Evolutionary conservation across 2,888 invertebrate genomes (phyloP).

Genomic region (Lomographa bimaculata): DNA sequence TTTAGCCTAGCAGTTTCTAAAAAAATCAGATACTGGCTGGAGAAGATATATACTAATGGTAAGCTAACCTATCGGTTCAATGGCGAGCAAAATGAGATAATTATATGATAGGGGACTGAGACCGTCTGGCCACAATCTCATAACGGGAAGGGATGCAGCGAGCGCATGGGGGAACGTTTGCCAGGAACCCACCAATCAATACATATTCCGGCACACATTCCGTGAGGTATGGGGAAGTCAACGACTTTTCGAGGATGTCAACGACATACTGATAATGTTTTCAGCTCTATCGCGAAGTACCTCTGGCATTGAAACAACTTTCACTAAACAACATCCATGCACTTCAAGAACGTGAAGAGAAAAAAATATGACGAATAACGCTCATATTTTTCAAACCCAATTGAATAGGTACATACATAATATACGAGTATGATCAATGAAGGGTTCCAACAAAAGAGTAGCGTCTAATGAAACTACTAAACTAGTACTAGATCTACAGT

Average conservation of each 20-base stretch:
- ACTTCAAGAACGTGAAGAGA: too few species aligned
- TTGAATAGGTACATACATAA: too few species aligned
- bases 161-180: constrained; percentile 64
- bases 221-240: constrained; percentile 3
- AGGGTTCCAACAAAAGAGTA: too few species aligned
- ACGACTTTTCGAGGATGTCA: constrained; percentile 23
- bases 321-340: constrained; percentile 1
- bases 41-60: too few species aligned
- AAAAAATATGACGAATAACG: too few species aligned
- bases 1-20: too few species aligned
- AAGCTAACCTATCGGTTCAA: too few species aligned
- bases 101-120: constrained; percentile 12
- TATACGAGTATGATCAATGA: too few species aligned
- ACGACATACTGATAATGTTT: constrained; percentile 11
- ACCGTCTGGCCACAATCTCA: constrained; percentile 20
- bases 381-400: too few species aligned
- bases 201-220: constrained; percentile 36
- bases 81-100: constrained; percentile 5
- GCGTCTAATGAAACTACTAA: too few species aligned
- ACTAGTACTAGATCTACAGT: too few species aligned
- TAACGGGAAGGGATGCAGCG: constrained; percentile 47
- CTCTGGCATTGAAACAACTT: constrained; percentile 1
- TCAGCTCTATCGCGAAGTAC: constrained; percentile 13
- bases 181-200: constrained; percentile 65
- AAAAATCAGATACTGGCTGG: too few species aligned